Evolutionary conservation across 1,140 invertebrate species (phyloP), one percentile per base, ranked within the genome.

Genomic region (Nasonia longicornis): DNA sequence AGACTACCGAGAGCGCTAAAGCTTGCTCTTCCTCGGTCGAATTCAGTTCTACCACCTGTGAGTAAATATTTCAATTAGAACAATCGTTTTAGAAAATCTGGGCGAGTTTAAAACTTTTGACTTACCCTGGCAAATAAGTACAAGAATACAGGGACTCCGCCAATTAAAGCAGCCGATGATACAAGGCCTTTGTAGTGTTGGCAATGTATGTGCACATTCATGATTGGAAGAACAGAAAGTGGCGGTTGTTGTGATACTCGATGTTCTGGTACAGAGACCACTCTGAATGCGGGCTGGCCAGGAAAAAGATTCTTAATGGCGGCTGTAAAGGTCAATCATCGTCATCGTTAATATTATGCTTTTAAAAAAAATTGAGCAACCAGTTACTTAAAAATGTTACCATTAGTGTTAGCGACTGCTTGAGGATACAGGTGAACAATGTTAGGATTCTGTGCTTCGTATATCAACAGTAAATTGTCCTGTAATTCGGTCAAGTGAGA

Each of bases 121-220:
- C 87, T 86, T 84, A 93, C 93, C 87, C 93, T 91, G 0, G 93
- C 93, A 83, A 93, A 94, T 2, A 94, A 87, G 76, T 93, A 94
- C 0, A 94, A 88, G 85, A 94, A 92, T 52, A 93, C 87, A 4
- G 92, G 91, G 29, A 92, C 90, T 3, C 94, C 94, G 2, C 93
- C 93, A 22, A 94, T 88, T 77, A 91, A 87, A 82, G 90, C 91
- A 0, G 92, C 89, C 3, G 93, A 92, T 10, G 92, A 91, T 80
- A 92, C 87, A 2, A 94, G 84, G 26, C 92, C 92, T 11, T 90
- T 88, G 85, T 92, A 92, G 66, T 89, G 89, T 82, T 91, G 91
- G 52, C 86, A 88, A 52, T 89, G 90, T 76, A 87, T 85, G 35
- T 89, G 90, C 82, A 78, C 82, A 58, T 85, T 88, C 22, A 87